Conservation (phyloP, 1,140 invertebrate genomes). For the Planococcus citri region DNA sequence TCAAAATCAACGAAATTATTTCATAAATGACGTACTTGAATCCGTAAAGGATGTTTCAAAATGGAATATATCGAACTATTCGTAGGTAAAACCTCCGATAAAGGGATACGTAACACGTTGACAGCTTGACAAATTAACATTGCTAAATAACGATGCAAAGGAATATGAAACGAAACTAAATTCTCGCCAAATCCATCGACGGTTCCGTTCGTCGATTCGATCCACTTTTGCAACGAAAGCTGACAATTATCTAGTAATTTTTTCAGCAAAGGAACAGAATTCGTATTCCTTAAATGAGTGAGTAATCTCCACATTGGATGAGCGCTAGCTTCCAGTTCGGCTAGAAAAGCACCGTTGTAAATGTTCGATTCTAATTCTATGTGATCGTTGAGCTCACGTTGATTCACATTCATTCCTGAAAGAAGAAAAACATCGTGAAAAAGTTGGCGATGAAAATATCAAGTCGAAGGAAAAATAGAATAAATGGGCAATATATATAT, state of each 20-base stretch:
- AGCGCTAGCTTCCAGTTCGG: slow-evolving; percentile 88
- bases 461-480: too few relatives aligned
- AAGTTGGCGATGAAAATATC: too few relatives aligned
- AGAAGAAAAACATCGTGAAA: background rate
- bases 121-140: slow-evolving; percentile 85
- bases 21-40: slow-evolving; percentile 39
- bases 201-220: slow-evolving; percentile 66
- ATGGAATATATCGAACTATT: slow-evolving; percentile 63
- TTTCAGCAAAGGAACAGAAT: slow-evolving; percentile 53
- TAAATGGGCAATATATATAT: slow-evolving; percentile 23
- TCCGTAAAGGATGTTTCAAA: slow-evolving; percentile 41
- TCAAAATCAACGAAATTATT: too few relatives aligned
- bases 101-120: slow-evolving; percentile 58
- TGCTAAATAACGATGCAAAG: slow-evolving; percentile 85
- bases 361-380: slow-evolving; percentile 95
- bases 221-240: slow-evolving; percentile 68
- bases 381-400: slow-evolving; percentile 73
- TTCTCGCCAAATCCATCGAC: slow-evolving; percentile 54
- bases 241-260: slow-evolving; percentile 61
- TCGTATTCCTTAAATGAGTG: slow-evolving; percentile 63
- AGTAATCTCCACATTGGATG: slow-evolving; percentile 95
- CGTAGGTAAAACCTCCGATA: slow-evolving; percentile 66
- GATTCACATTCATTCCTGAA: slow-evolving; percentile 90
- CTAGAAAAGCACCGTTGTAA: slow-evolving; percentile 93
- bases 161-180: slow-evolving; percentile 89